A percentile compares a stretch with the other conserved stretches of the same genome.
Conservation (phyloP, 2,888 invertebrate species). For the Tanaodytes sp. region DNA sequence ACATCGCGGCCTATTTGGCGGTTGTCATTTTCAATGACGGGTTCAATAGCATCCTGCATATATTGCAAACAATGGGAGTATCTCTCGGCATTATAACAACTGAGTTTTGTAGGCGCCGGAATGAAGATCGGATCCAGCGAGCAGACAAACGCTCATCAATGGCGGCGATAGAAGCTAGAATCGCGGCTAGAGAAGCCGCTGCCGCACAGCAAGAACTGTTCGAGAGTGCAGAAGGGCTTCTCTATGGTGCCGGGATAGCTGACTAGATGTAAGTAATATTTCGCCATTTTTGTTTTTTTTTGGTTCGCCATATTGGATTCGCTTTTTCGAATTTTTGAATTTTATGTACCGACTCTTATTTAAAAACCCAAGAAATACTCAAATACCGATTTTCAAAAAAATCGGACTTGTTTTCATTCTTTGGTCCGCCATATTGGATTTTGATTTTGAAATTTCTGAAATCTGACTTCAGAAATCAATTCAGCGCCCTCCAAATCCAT, state of each 20-base stretch:
- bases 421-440: too few species aligned
- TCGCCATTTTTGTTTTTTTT: conserved; percentile 8
- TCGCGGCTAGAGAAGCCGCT: conserved; percentile 12
- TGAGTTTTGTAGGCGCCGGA: conserved; percentile 15
- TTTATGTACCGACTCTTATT: conserved; percentile 5
- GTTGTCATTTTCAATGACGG: conserved; percentile 10
- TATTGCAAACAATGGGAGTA: conserved; percentile 31
- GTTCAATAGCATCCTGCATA: neutral
- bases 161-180: neutral
- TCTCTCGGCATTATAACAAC: conserved; percentile 1
- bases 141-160: conserved; percentile 2
- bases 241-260: too few species aligned
- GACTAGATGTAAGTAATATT: conserved; percentile 9
- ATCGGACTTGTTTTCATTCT: too few species aligned
- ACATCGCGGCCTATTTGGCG: too few species aligned
- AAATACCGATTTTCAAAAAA: conserved; percentile 9
- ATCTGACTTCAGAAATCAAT: too few species aligned
- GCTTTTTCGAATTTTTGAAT: too few species aligned
- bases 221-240: too few species aligned
- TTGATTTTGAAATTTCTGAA: too few species aligned
- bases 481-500: too few species aligned
- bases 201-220: too few species aligned
- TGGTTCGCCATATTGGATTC: conserved; percentile 4
- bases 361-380: conserved; percentile 4
- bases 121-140: too few species aligned